Conservation (phyloP, 2,888 invertebrate genomes). For the Pyrochroa serraticornis region DNA sequence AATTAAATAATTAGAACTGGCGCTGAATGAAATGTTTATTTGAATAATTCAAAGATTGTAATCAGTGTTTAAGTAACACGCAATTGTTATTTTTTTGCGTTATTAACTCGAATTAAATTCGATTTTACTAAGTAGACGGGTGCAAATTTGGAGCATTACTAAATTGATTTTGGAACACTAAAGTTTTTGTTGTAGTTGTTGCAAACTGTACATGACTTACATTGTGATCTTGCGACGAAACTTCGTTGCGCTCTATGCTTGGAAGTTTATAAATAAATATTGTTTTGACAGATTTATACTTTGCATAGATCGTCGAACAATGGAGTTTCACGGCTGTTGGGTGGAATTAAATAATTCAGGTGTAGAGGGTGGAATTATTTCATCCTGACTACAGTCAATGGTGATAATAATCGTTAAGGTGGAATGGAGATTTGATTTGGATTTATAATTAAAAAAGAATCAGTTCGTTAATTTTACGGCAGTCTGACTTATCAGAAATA, state of each 20-base stretch:
- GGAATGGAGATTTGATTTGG: conserved; percentile 13
- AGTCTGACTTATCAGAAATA: conserved; percentile 12
- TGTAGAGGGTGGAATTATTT: no score
- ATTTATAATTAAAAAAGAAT: conserved; percentile 21
- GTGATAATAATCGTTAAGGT: conserved; percentile 4
- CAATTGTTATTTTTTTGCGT: conserved; percentile 18
- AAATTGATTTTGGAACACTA: no score
- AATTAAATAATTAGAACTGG: conserved; percentile 16
- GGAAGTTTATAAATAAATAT: conserved; percentile 18
- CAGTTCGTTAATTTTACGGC: conserved; percentile 17
- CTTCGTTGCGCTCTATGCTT: conserved; percentile 9
- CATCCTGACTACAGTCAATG: no score
- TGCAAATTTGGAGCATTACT: no score
- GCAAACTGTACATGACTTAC: conserved; percentile 4
- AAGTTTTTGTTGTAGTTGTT: background rate
- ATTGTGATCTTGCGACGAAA: conserved; percentile 13
- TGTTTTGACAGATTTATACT: conserved; percentile 12
- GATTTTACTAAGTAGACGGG: no score
- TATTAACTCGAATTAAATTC: conserved; percentile 12
- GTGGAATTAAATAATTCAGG: no score
- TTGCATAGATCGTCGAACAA: background rate
- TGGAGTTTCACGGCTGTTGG: no score
- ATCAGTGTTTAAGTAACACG: conserved; percentile 16
- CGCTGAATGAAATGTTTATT: conserved; percentile 25
- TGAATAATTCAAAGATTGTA: conserved; percentile 25